Conservation (phyloP, 2,888 invertebrate species). For the Pardosa pseudoannulata region DNA sequence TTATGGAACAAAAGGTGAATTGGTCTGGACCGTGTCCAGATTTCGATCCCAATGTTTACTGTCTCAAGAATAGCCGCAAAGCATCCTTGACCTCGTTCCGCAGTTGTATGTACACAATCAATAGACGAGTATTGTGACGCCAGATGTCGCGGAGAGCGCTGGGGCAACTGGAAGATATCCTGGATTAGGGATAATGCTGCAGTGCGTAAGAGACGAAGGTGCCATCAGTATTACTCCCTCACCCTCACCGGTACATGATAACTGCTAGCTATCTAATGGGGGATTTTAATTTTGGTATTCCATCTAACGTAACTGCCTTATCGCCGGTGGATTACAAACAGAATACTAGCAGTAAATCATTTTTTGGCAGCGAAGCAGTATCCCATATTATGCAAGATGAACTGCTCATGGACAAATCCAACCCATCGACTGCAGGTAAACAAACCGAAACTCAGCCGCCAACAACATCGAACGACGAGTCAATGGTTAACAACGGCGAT, state of each 20-base stretch:
- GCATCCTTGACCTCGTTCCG: constrained; percentile 63
- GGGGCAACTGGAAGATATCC: constrained; percentile 54
- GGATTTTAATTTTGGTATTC: constrained; percentile 66
- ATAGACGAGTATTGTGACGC: constrained; percentile 48
- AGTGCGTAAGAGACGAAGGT: constrained; percentile 64
- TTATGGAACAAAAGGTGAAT: not conserved
- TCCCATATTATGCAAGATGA: constrained; percentile 67
- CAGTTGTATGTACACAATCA: constrained; percentile 57
- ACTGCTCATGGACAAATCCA: constrained; percentile 64
- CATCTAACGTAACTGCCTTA: constrained; percentile 58
- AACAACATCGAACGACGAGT: constrained; percentile 74
- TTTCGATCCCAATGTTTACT: constrained; percentile 59
- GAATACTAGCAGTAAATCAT: constrained; percentile 37
- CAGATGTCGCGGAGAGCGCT: constrained; percentile 62
- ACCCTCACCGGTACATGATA: constrained; percentile 20
- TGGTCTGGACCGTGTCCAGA: constrained; percentile 60
- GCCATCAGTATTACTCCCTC: constrained; percentile 2
- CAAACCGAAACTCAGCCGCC: constrained; percentile 74
- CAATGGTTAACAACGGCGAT: constrained; percentile 60
- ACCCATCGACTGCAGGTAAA: constrained; percentile 50
- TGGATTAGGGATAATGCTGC: constrained; percentile 65
- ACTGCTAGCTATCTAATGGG: constrained; percentile 61
- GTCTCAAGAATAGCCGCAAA: constrained; percentile 50
- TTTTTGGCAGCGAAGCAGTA: constrained; percentile 38
- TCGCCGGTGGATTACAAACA: constrained; percentile 59